phyloP scores from a whole-genome alignment of 2,888 invertebrate genomes.

The Idaea aversata region DNA sequence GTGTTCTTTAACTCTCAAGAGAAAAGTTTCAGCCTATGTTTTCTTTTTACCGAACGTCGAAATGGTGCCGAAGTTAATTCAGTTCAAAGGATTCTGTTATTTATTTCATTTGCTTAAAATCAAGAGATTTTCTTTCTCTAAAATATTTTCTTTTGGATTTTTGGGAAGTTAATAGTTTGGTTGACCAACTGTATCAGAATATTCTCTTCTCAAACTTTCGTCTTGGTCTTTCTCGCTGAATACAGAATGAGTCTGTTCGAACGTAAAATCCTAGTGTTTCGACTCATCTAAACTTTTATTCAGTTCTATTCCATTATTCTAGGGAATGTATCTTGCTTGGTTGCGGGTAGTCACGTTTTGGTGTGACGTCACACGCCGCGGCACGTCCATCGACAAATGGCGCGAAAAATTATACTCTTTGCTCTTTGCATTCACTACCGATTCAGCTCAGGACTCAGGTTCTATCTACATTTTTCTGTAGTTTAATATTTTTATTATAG shows the following conservation, averaged over 20 bases:
- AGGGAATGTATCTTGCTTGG: constrained; percentile 4
- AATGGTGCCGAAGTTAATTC: neutral
- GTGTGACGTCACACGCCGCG: constrained; percentile 14
- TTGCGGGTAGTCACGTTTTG: constrained; percentile 18
- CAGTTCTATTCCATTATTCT: constrained; percentile 13
- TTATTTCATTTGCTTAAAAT: neutral
- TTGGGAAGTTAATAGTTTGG: neutral
- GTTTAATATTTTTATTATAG: neutral
- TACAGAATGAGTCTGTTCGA: constrained; percentile 6
- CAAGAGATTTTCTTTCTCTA: neutral
- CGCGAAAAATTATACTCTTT: constrained; percentile 65
- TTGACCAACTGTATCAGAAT: neutral
- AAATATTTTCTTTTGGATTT: neutral
- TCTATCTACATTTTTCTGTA: constrained; percentile 6
- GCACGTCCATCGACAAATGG: constrained; percentile 58
- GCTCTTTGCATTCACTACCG: constrained; percentile 39
- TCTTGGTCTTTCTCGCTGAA: constrained; percentile 3
- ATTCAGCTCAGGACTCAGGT: constrained; percentile 25
- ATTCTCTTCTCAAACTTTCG: neutral
- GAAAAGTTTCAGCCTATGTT: neutral
- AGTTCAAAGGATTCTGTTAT: neutral
- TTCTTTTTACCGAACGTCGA: neutral
- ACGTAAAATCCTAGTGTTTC: constrained; percentile 5
- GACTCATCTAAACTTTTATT: constrained; percentile 11
- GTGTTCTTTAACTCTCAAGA: neutral